Evolutionary conservation across 2,113 vertebrate genomes (phyloP).

Genomic region (Aspidoscelis tigris): DNA sequence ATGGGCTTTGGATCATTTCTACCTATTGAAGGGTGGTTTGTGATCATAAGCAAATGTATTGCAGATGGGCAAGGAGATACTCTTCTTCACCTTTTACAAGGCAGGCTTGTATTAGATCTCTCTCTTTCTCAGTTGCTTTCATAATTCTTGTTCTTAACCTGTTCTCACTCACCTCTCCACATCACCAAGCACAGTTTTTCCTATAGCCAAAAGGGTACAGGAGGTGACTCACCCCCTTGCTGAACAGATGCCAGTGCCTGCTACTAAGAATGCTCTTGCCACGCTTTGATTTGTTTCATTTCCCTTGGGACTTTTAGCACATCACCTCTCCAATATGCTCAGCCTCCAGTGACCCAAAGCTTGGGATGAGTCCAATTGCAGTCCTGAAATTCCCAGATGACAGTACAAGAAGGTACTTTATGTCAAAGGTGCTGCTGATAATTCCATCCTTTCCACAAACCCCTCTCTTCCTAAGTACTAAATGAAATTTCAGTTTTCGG

Average conservation of each 20-base stretch:
- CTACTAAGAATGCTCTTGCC: not conserved
- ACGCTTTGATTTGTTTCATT: slow-evolving; percentile 7
- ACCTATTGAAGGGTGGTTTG: not conserved
- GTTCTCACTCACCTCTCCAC: not conserved
- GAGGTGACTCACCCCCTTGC: not conserved
- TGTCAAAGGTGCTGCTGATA: not conserved
- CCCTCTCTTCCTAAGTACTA: slow-evolving; percentile 59
- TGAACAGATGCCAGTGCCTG: not conserved
- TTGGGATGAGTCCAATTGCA: not conserved
- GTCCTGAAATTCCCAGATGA: not conserved
- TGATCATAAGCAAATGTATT: rapidly evolving
- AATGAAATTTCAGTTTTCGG: slow-evolving; percentile 78
- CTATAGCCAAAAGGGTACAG: rapidly evolving
- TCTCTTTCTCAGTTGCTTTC: rapidly evolving
- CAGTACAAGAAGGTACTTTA: not conserved
- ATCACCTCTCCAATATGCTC: not conserved
- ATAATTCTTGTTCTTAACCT: not conserved
- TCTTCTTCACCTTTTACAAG: slow-evolving; percentile 1
- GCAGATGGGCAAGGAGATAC: not conserved
- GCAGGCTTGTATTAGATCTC: not conserved
- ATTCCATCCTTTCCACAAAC: slow-evolving; percentile 42
- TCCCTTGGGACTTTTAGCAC: not conserved
- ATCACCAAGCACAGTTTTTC: not conserved
- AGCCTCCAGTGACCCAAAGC: not conserved
- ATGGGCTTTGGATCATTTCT: not conserved